phyloP scores from a whole-genome alignment of 2,797 vertebrate genomes.

The Stomatorhinus walkeri region DNA sequence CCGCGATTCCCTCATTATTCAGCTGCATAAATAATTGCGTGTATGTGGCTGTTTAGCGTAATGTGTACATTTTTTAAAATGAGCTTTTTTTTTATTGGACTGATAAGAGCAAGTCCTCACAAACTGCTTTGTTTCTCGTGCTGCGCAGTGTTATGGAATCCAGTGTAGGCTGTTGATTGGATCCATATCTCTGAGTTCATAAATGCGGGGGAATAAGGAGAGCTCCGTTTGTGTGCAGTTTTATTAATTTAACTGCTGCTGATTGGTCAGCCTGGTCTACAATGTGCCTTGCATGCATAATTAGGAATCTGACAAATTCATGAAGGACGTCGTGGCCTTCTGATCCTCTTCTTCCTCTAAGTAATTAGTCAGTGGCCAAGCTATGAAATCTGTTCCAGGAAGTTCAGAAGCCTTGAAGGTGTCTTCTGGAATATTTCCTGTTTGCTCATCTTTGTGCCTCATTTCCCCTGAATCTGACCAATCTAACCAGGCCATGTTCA shows the following conservation, averaged over 20 bases:
- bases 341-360: slow-evolving; percentile 9
- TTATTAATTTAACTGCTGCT: slow-evolving; percentile 20
- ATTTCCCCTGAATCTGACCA: slow-evolving; percentile 37
- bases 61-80: slow-evolving; percentile 34
- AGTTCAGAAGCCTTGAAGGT: slow-evolving; percentile 27
- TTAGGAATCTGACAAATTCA: neutral
- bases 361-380: slow-evolving; percentile 6
- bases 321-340: slow-evolving; percentile 15
- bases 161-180: neutral
- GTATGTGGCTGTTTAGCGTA: slow-evolving; percentile 45
- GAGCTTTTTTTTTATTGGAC: slow-evolving; percentile 34
- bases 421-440: slow-evolving; percentile 38
- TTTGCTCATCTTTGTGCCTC: slow-evolving; percentile 32
- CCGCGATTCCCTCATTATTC: slow-evolving; percentile 53
- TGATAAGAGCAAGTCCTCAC: slow-evolving; percentile 18
- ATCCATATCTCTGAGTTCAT: neutral
- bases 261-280: slow-evolving; percentile 7
- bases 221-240: neutral
- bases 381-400: neutral
- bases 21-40: slow-evolving; percentile 47
- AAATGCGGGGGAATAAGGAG: slow-evolving; percentile 2
- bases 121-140: neutral
- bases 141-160: neutral
- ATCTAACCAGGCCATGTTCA: slow-evolving; percentile 37
- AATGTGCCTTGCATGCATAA: slow-evolving; percentile 8